Conservation (phyloP, 2,888 invertebrate species). For the Deladenus siricidicola region DNA sequence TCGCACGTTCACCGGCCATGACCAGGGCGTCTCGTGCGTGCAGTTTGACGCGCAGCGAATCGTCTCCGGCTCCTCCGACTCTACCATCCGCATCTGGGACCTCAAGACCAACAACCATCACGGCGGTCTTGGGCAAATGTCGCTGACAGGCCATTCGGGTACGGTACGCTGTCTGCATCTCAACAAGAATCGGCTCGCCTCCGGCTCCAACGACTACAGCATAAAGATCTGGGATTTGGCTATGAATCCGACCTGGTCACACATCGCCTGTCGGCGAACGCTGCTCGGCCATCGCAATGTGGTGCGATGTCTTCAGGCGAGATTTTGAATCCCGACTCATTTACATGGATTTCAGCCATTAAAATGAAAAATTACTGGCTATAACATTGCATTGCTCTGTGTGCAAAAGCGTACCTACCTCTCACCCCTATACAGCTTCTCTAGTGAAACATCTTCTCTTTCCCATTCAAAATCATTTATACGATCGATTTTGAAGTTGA, state of each 20-base stretch:
- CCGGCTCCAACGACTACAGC: conserved; percentile 57
- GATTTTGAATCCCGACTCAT: too few relatives aligned
- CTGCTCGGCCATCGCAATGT: conserved; percentile 58
- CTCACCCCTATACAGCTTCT: too few relatives aligned
- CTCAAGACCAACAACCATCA: conserved; percentile 54
- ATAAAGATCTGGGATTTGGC: conserved; percentile 59
- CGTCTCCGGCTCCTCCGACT: conserved; percentile 59
- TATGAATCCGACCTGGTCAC: conserved; percentile 57
- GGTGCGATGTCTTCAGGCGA: conserved; percentile 58
- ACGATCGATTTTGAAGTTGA: too few relatives aligned
- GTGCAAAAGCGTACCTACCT: too few relatives aligned
- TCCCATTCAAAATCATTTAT: too few relatives aligned
- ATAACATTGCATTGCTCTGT: too few relatives aligned
- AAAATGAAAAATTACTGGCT: too few relatives aligned
- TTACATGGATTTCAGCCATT: too few relatives aligned
- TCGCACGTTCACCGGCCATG: conserved; percentile 59
- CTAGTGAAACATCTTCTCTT: too few relatives aligned
- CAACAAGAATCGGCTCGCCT: conserved; percentile 55
- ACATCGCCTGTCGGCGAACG: conserved; percentile 59
- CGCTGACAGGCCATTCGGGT: conserved; percentile 58
- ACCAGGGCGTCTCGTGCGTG: conserved; percentile 58
- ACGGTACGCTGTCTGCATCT: conserved; percentile 58
- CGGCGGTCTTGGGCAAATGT: conserved; percentile 58
- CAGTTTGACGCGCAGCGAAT: conserved; percentile 59
- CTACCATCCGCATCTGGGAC: conserved; percentile 59